Base-by-base conservation (phyloP, 2,888 invertebrate genomes). In the Hypena proboscidalis region DNA sequence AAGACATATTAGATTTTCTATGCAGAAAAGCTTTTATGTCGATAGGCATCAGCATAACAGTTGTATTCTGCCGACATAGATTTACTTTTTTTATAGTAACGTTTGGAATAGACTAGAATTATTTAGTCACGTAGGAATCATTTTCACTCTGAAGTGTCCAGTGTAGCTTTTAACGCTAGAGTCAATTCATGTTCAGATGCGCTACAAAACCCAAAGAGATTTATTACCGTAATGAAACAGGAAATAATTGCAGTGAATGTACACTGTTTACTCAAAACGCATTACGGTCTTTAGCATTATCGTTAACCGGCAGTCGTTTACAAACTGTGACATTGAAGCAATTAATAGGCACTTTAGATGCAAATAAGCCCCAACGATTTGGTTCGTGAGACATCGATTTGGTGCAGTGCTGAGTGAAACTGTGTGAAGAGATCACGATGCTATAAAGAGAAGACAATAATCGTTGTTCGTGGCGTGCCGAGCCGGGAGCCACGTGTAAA, bases 391-490 rank as follows among this genome's bases (percentile, higher is more conserved):
- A 59, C 65, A 62, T 64, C 71, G 64, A 72, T 75, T 70, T 67
- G 60, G 69, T 69, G 37, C 48, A 48, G 44, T 59, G 45, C 55
- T 70, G 62, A 72, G 67, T 69, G 69, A 66, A 69, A 70, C 64
- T 67, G 68, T 71, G 74, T 64, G 63, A 73, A 70, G 73, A 77
- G 73, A 80, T 82, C 82, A 82, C 80, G 80, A 82, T 63, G 70
- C 79, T 67, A 77, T 81, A 79, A 81, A 81, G 67, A 70, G 71
- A 66, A 70, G 71, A 77, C 81, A 74, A 78, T 77, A 83, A 84
- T 81, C 80, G 82, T 80, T 70, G 71, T 69, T 76, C 70, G 74
- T 71, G 72, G 70, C 66, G 58, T 58, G 45, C 50, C 61, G 57
- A 62, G 67, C 62, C 67, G 62, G 70, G 60, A 72, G 76, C 72